Conservation (phyloP, 2,797 vertebrate species). For the Odontamblyopus rebecca region DNA sequence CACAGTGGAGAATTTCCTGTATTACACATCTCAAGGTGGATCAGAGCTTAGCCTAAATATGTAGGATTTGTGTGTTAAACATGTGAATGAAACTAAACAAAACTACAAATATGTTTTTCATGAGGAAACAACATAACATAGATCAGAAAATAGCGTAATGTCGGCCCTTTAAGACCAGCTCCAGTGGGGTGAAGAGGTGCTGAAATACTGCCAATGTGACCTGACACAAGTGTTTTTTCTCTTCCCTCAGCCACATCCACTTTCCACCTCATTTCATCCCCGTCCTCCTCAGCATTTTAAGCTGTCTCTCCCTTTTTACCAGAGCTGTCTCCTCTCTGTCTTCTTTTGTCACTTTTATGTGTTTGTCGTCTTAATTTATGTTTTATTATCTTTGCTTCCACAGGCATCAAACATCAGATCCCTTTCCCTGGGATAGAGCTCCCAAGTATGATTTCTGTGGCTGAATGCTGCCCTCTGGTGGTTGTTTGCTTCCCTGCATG, state of each 20-base stretch:
- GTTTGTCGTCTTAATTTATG: slow-evolving; percentile 24
- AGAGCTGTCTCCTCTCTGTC: background rate
- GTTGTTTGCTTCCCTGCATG: slow-evolving; percentile 48
- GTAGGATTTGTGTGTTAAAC: too few relatives aligned
- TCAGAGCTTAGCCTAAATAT: too few relatives aligned
- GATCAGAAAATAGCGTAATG: too few relatives aligned
- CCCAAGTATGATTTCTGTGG: slow-evolving; percentile 67
- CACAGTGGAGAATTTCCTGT: too few relatives aligned
- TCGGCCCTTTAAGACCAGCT: too few relatives aligned
- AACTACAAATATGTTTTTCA: too few relatives aligned
- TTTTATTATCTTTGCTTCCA: slow-evolving; percentile 50
- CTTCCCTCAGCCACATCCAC: slow-evolving; percentile 8
- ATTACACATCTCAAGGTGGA: too few relatives aligned
- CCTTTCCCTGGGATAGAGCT: slow-evolving; percentile 73
- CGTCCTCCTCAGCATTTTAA: background rate
- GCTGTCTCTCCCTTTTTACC: background rate
- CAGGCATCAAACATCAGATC: slow-evolving; percentile 50
- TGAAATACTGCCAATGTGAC: slow-evolving; percentile 40
- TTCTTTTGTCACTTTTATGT: background rate
- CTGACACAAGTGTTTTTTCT: slow-evolving; percentile 11
- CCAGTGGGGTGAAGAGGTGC: slow-evolving; percentile 8
- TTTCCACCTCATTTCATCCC: slow-evolving; percentile 16
- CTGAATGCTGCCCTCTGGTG: slow-evolving; percentile 30
- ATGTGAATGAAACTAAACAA: too few relatives aligned
- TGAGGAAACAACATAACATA: too few relatives aligned